Conservation (phyloP, 2,888 invertebrate genomes). For the Drosophila sordidapex region DNA sequence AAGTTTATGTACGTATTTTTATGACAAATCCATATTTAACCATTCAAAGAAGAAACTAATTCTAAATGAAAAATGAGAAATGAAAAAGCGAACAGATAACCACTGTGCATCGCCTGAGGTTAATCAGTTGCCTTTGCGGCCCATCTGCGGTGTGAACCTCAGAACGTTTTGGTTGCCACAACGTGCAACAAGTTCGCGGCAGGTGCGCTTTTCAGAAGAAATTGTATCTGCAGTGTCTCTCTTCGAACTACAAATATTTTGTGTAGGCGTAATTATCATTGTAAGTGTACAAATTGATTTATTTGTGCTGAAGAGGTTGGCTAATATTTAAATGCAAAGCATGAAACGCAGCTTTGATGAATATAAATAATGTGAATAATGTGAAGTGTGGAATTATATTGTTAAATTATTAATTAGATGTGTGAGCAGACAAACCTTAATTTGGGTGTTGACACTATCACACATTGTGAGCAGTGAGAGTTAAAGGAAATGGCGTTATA, state of each 20-base stretch:
- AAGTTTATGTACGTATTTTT: not conserved
- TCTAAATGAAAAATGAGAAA: not conserved
- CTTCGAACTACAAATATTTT: not conserved
- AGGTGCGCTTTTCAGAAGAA: not conserved
- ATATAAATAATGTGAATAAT: too few species aligned
- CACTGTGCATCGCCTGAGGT: constrained; percentile 29
- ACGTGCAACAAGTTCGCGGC: constrained; percentile 45
- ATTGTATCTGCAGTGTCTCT: not conserved
- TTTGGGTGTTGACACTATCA: not conserved
- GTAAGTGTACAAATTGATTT: constrained; percentile 16
- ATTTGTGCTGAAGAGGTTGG: not conserved
- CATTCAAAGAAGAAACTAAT: not conserved
- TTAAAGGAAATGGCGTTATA: not conserved
- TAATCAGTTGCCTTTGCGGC: constrained; percentile 6
- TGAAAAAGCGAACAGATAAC: not conserved
- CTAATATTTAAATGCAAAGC: not conserved
- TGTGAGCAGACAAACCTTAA: constrained; percentile 13
- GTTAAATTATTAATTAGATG: not conserved
- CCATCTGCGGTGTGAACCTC: constrained; percentile 18
- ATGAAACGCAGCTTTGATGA: not conserved
- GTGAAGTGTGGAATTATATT: not conserved
- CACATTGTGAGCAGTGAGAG: not conserved
- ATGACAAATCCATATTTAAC: not conserved
- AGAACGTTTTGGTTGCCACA: constrained; percentile 32
- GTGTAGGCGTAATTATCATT: not conserved